Conservation (phyloP, 64 coral and sea anemone species). For the Stylophora pistillata region DNA sequence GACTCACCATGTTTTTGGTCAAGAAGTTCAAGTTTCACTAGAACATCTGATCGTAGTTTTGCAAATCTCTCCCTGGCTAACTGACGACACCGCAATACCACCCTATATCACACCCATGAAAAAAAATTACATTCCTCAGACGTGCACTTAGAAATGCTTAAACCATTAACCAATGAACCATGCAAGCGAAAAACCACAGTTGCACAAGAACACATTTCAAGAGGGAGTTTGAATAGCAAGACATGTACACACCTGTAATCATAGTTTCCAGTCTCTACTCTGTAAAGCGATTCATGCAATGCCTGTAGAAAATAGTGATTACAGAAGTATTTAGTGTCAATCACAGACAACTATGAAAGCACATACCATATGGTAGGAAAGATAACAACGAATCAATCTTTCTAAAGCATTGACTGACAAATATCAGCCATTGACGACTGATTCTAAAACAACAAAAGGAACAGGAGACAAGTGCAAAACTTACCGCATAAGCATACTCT, state of each 20-base stretch:
- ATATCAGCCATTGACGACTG: too few relatives aligned
- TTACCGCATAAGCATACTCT: conserved; percentile 99
- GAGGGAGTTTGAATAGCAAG: too few relatives aligned
- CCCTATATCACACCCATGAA: conserved; percentile 20
- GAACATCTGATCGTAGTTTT: conserved; percentile 92
- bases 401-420: too few relatives aligned
- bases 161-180: too few relatives aligned
- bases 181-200: neutral
- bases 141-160: too few relatives aligned
- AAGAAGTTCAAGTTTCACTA: conserved; percentile 92
- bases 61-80: conserved; percentile 99
- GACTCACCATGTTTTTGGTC: conserved; percentile 97
- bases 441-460: too few relatives aligned
- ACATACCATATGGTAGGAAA: neutral
- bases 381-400: neutral
- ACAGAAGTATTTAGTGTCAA: neutral
- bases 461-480: neutral
- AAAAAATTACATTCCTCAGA: too few relatives aligned
- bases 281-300: conserved; percentile 92
- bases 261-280: conserved; percentile 99
- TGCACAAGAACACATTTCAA: too few relatives aligned
- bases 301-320: conserved; percentile 52
- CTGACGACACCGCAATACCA: conserved; percentile 94
- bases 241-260: conserved; percentile 88
- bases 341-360: neutral